These are phyloP conservation scores for Zophobas morio DNA, from an alignment of 1,140 invertebrate genomes.

Conservation along the genomic window DNA sequence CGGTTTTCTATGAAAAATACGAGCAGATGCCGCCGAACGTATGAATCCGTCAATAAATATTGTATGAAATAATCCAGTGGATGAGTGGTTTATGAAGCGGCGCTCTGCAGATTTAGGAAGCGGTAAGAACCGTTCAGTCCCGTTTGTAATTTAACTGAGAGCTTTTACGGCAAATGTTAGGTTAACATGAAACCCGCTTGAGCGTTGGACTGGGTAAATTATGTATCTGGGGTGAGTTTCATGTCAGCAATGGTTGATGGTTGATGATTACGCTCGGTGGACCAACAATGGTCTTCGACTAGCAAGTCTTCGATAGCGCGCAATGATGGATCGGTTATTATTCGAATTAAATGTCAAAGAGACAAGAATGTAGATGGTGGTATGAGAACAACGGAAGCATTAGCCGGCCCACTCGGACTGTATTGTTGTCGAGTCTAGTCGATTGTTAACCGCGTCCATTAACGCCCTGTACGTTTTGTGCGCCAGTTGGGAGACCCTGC, in stretches of 20 bases:
- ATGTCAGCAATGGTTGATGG: conserved; percentile 6
- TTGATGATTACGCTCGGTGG: conserved; percentile 12
- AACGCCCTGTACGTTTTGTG: conserved; percentile 40
- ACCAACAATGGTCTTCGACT: conserved; percentile 3
- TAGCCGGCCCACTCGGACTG: conserved; percentile 28
- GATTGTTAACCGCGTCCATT: conserved; percentile 42
- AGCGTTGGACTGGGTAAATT: conserved; percentile 27
- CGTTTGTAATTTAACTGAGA: conserved; percentile 42
- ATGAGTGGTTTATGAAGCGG: conserved; percentile 33
- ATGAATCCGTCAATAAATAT: conserved; percentile 13
- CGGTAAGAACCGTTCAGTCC: conserved; percentile 27
- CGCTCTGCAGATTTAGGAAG: conserved; percentile 28
- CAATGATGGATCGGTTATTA: conserved; percentile 38
- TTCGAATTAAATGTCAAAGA: conserved; percentile 41
- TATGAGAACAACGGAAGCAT: conserved; percentile 32
- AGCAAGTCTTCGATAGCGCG: conserved; percentile 21
- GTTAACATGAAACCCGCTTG: conserved; percentile 23
- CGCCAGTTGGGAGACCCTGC: conserved; percentile 29
- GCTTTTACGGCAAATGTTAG: conserved; percentile 37
- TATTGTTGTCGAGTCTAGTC: conserved; percentile 36
- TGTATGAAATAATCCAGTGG: conserved; percentile 23
- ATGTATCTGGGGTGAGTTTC: conserved; percentile 26
- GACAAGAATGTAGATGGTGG: conserved; percentile 33
- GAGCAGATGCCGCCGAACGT: conserved; percentile 7
- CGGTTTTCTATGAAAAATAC: not conserved